Conservation (phyloP, 2,113 vertebrate species). For the Sceloporus tristichus region DNA sequence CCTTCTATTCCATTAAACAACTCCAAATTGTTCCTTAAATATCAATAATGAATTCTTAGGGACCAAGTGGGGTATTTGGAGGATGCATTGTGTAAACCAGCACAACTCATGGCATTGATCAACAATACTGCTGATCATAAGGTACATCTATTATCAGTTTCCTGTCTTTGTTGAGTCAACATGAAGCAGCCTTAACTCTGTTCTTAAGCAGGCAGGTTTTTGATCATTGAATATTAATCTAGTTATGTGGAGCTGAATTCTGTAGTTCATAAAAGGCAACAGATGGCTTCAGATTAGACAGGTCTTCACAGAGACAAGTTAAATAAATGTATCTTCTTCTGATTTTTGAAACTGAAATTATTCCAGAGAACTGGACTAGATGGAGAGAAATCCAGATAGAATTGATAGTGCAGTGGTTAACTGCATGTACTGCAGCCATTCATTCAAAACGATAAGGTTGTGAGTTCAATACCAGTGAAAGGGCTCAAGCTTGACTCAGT, state of each 20-base stretch:
- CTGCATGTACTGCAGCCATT: no score
- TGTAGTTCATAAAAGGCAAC: neutral
- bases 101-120: neutral
- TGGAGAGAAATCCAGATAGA: neutral
- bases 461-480: no score
- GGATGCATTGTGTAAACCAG: neutral
- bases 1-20: no score
- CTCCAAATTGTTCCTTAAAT: no score
- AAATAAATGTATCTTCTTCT: neutral
- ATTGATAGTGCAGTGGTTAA: neutral
- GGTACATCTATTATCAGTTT: neutral
- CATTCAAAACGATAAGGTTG: no score
- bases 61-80: neutral
- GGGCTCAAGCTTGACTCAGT: no score
- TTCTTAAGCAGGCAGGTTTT: neutral
- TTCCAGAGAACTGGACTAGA: neutral
- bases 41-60: no score
- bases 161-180: neutral
- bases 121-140: neutral
- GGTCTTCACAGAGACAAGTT: no score
- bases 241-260: neutral
- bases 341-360: neutral
- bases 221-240: neutral
- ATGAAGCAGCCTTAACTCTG: no score
- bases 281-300: neutral